Percentiles rank a stretch among this genome's conserved stretches.
Conservation (phyloP, 2,113 vertebrate genomes). For the Urocynchramus pylzowi region DNA sequence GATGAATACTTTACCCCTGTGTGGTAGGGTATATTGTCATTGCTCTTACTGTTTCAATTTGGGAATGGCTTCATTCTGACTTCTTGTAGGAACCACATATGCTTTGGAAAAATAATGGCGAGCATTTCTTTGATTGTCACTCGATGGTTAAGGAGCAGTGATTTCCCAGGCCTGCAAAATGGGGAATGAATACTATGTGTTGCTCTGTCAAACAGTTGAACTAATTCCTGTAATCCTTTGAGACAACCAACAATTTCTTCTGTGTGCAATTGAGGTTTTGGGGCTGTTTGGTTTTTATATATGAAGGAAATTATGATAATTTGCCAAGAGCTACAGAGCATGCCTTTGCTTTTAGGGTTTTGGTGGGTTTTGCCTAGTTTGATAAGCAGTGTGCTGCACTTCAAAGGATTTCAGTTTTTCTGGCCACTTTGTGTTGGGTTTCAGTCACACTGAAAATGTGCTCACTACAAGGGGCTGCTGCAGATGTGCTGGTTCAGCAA, state of each 20-base stretch:
- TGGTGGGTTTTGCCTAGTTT: background rate
- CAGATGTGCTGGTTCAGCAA: background rate
- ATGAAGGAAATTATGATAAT: background rate
- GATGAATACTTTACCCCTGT: background rate
- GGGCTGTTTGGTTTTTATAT: background rate
- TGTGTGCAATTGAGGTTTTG: background rate
- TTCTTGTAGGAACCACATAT: background rate
- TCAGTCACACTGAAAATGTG: background rate
- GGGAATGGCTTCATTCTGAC: background rate
- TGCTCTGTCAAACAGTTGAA: background rate
- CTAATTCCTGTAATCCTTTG: constrained; percentile 18
- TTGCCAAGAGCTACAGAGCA: background rate
- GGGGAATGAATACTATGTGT: background rate
- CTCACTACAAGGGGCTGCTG: background rate
- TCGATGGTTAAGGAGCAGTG: background rate
- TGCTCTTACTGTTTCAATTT: background rate
- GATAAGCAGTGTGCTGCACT: background rate
- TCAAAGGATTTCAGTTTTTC: background rate
- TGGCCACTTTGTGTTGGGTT: background rate
- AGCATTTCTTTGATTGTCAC: background rate
- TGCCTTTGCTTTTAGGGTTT: background rate
- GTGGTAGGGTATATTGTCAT: background rate
- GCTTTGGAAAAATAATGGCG: background rate
- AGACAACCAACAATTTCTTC: background rate
- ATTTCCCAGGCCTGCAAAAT: background rate